Evolutionary conservation across 2,888 invertebrate genomes (phyloP).

Genomic region (Leptopilina drosophilae): DNA sequence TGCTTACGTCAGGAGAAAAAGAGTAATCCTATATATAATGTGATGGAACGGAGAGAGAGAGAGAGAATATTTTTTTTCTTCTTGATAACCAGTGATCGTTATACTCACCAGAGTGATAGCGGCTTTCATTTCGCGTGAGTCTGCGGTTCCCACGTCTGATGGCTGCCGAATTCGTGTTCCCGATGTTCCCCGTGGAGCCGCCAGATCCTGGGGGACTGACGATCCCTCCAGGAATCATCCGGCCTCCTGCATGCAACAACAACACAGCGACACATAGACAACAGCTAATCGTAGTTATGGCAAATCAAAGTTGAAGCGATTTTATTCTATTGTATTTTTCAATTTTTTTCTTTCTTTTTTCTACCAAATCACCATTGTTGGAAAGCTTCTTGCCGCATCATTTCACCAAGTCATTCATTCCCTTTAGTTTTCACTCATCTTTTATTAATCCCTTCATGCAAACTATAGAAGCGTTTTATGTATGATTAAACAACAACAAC

Average conservation of each 20-base stretch:
- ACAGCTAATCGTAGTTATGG: conserved; percentile 48
- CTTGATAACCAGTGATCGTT: conserved; percentile 17
- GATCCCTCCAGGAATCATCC: conserved; percentile 73
- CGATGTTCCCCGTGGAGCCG: conserved; percentile 76
- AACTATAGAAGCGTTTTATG: no score
- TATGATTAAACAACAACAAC: no score
- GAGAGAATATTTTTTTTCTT: not conserved
- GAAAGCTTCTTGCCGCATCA: no score
- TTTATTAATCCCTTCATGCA: no score
- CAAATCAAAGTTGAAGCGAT: conserved; percentile 6
- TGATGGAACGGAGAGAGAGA: conserved; percentile 21
- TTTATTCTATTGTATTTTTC: not conserved
- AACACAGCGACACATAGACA: conserved; percentile 72
- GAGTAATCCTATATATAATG: no score
- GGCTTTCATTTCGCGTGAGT: conserved; percentile 94
- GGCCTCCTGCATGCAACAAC: conserved; percentile 78
- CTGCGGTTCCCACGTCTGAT: conserved; percentile 90
- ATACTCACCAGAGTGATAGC: conserved; percentile 96
- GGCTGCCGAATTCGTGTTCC: conserved; percentile 76
- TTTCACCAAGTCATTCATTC: no score
- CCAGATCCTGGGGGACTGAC: conserved; percentile 78
- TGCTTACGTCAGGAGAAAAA: not conserved
- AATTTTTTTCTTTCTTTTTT: no score
- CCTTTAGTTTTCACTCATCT: no score
- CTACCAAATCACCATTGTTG: no score